Evolutionary conservation across 2,113 vertebrate genomes (phyloP).

Genomic region (Electrona antarctica): DNA sequence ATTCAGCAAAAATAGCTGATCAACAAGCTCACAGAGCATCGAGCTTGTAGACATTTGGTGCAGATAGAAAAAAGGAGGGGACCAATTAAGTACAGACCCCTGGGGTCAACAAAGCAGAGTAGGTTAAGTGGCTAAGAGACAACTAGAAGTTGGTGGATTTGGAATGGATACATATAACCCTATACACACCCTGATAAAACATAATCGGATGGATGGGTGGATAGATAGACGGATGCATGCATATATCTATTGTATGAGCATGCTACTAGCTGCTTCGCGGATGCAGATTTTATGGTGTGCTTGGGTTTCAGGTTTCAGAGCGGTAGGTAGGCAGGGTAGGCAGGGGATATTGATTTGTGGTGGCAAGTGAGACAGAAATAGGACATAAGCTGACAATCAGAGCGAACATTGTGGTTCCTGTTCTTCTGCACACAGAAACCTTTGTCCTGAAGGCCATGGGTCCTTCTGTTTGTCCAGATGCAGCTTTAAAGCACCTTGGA

Average conservation of each 20-base stretch:
- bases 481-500: neutral
- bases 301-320: neutral
- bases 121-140: neutral
- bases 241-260: neutral
- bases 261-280: neutral
- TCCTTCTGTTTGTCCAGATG: neutral
- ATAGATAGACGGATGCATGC: neutral
- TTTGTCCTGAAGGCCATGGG: neutral
- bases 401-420: neutral
- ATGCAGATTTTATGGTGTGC: neutral
- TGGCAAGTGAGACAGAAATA: neutral
- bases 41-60: too few species aligned
- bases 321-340: neutral
- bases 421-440: neutral
- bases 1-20: too few species aligned
- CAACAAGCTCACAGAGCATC: too few species aligned
- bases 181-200: neutral
- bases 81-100: too few species aligned
- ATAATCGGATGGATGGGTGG: neutral
- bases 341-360: neutral
- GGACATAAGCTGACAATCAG: neutral
- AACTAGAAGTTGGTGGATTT: conserved; percentile 8
- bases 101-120: too few species aligned
- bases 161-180: conserved; percentile 22
- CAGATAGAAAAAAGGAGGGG: too few species aligned